phyloP scores from a whole-genome alignment of 2,888 invertebrate species.

The Pharmacophagus antenor region DNA sequence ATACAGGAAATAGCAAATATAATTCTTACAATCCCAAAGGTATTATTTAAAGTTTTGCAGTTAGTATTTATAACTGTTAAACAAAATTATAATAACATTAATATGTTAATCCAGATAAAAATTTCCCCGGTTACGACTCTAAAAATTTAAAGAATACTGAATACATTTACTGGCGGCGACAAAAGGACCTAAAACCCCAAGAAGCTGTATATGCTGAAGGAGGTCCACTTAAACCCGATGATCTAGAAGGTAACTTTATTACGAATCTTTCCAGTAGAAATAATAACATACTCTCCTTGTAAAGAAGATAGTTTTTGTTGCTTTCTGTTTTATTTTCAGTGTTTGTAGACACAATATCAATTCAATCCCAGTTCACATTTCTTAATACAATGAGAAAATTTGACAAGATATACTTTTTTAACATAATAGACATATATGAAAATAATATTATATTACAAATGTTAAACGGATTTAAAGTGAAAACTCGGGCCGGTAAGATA shows the following conservation, averaged over 20 bases:
- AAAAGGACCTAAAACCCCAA: conserved; percentile 60
- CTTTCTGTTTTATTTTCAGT: conserved; percentile 43
- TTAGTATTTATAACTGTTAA: neutral
- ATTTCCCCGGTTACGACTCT: conserved; percentile 39
- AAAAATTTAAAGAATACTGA: conserved; percentile 67
- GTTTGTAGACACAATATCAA: conserved; percentile 32
- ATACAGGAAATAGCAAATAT: conserved; percentile 68
- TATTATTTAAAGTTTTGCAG: conserved; percentile 36
- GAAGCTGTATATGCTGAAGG: conserved; percentile 69
- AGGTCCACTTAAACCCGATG: conserved; percentile 65
- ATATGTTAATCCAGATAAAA: conserved; percentile 37
- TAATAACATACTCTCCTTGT: conserved; percentile 1
- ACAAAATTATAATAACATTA: neutral
- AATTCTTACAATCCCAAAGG: conserved; percentile 63
- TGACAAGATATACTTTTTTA: neutral
- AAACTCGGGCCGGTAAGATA: conserved; percentile 39
- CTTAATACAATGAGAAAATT: conserved; percentile 2
- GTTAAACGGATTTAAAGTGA: conserved; percentile 17
- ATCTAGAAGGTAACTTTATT: conserved; percentile 58
- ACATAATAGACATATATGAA: neutral
- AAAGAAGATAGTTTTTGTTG: conserved; percentile 50
- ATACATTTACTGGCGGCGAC: conserved; percentile 65
- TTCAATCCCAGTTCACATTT: conserved; percentile 6
- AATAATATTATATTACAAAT: conserved; percentile 11
- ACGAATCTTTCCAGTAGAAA: conserved; percentile 11